phyloP scores from a whole-genome alignment of 1,140 invertebrate species.

The Colletes gigas region DNA sequence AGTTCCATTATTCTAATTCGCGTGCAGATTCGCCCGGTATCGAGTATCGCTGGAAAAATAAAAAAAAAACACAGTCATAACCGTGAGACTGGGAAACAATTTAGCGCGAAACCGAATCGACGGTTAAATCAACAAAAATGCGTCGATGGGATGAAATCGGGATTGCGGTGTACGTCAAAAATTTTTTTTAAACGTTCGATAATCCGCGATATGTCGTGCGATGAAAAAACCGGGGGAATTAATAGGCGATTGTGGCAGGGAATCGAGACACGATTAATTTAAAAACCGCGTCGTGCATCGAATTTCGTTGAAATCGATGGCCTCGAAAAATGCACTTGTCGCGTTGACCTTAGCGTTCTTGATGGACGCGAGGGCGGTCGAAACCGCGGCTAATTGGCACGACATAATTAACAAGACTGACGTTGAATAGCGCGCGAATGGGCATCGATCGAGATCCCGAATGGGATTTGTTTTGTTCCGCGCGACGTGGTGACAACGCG shows the following conservation, averaged over 20 bases:
- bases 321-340: not conserved
- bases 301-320: not conserved
- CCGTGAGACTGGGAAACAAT: no score
- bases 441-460: conserved; percentile 45
- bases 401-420: conserved; percentile 74
- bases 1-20: no score
- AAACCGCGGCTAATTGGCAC: conserved; percentile 70
- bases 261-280: not conserved
- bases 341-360: conserved; percentile 20
- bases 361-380: conserved; percentile 33
- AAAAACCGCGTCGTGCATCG: not conserved
- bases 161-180: no score
- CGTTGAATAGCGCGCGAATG: conserved; percentile 54
- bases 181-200: no score
- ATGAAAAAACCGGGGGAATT: not conserved
- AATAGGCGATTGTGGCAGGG: not conserved
- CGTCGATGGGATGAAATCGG: no score
- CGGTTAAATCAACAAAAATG: no score
- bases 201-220: no score
- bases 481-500: not conserved
- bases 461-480: conserved; percentile 47
- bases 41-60: no score
- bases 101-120: no score
- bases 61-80: no score
- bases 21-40: no score